Percentiles rank a stretch among this genome's conserved stretches.
Evolutionary conservation across 2,888 invertebrate genomes (phyloP).

Genomic region (Acrobasis repandana): DNA sequence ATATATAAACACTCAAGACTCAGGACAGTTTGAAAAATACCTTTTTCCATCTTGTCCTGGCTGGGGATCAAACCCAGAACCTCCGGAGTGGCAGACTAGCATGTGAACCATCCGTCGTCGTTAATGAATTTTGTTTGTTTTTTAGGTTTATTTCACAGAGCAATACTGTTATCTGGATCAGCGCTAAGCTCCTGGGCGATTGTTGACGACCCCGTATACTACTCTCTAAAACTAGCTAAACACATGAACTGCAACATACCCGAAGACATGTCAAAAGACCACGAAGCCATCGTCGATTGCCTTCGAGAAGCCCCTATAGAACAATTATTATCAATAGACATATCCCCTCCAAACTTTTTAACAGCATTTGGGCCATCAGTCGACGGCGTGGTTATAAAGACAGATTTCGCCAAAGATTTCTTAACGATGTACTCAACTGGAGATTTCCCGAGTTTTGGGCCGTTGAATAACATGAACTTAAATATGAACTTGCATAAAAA

Average conservation of each 20-base stretch:
- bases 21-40: too few relatives aligned
- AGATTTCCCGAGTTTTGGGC: constrained; percentile 85
- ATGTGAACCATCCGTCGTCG: too few relatives aligned
- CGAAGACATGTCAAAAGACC: constrained; percentile 90
- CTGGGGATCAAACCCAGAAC: too few relatives aligned
- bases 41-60: too few relatives aligned
- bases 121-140: constrained; percentile 15
- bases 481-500: constrained; percentile 82
- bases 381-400: constrained; percentile 96
- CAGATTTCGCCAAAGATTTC: constrained; percentile 91
- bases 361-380: constrained; percentile 96
- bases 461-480: constrained; percentile 79
- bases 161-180: constrained; percentile 93
- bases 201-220: constrained; percentile 92
- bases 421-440: constrained; percentile 87
- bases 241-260: constrained; percentile 92
- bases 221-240: constrained; percentile 90
- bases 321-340: constrained; percentile 88
- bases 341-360: constrained; percentile 90
- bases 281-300: constrained; percentile 93
- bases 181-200: constrained; percentile 95
- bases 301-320: constrained; percentile 89
- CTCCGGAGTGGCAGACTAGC: too few relatives aligned
- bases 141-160: constrained; percentile 92
- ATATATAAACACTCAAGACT: too few relatives aligned